Evolutionary conservation across 2,888 invertebrate genomes (phyloP), one percentile per base, ranked within the genome.

Genomic region (Poecilobothrus nobilitatus): DNA sequence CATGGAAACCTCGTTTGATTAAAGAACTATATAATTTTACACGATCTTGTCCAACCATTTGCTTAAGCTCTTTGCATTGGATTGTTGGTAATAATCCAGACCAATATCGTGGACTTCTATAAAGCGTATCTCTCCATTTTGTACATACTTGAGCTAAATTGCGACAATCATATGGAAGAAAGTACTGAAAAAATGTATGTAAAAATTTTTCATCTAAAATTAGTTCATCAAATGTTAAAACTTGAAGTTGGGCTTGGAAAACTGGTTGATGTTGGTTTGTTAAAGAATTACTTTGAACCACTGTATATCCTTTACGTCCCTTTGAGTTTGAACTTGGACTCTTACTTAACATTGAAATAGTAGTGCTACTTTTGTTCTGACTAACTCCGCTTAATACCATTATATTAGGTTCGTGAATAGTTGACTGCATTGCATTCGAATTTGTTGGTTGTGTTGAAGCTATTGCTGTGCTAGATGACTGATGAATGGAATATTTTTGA

Each of bases 71-170:
- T 67, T 93, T 88, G 82, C 94, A 95, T 76, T 93, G 91, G 66
- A 96, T 84, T 68, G 92, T 91, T 1, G 95, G 94, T 74, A 92
- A 85, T 68, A 95, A 84, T 3, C 94, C 93, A 44, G 86, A 85
- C 96, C 96, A 97, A 84, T 90, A 93, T 68, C 90, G 86, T n/a
- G 91, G 91, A 74, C 91, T 88, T 69, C 93, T 87, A 82, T 97
- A 97, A 68, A 96, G 83, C 69, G 93, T 85, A 79, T 95, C 94
- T 71, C 94, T 87, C 96, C 96, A 97, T 78, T 89, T 86, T 71
- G 87, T 86, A 83, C 95, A 95, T 69, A 94, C 89, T 83, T 92
- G 92, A 15, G 94, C 92, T 74, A 96, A 84, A 18, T 87, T 83
- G 71, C 92, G 87, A 71, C 94, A 84, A 75, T 96, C 96, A 74